These are phyloP conservation scores for Cetoscarus ocellatus DNA, from an alignment of 2,797 vertebrate species.

Conservation along the genomic window DNA sequence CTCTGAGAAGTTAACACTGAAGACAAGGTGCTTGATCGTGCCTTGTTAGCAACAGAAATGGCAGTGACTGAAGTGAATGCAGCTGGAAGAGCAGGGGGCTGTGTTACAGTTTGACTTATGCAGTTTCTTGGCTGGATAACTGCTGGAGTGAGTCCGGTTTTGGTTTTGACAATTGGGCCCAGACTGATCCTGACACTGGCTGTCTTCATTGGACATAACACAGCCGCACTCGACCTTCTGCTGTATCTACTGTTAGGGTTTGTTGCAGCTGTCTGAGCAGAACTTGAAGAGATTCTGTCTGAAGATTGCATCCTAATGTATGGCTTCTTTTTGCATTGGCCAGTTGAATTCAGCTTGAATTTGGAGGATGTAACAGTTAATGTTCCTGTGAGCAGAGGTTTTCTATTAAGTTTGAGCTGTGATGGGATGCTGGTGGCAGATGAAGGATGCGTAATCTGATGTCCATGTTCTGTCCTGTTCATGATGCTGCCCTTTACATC, in stretches of 20 bases:
- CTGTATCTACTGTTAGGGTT: slow-evolving; percentile 14
- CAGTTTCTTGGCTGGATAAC: slow-evolving; percentile 41
- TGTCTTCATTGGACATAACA: not conserved
- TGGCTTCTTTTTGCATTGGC: slow-evolving; percentile 16
- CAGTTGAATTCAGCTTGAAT: not conserved
- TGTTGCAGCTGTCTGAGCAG: not conserved
- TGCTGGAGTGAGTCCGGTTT: slow-evolving; percentile 67
- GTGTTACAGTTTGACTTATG: not conserved
- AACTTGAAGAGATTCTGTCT: slow-evolving; percentile 11
- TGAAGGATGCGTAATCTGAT: not conserved
- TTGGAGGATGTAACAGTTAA: not conserved
- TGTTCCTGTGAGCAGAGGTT: slow-evolving; percentile 9
- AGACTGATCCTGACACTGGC: slow-evolving; percentile 51
- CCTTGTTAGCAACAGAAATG: slow-evolving; percentile 7
- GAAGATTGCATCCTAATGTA: not conserved
- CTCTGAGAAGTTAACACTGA: slow-evolving; percentile 17
- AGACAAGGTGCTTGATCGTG: not conserved
- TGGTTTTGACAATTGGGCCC: slow-evolving; percentile 65
- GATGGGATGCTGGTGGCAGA: not conserved
- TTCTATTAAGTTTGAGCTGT: not conserved
- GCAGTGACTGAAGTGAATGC: too few relatives aligned
- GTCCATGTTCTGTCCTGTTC: not conserved
- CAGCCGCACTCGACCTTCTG: not conserved
- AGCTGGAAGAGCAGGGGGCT: not conserved
- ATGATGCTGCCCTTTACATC: not conserved